Evolutionary conservation across 1,140 invertebrate species (phyloP), one percentile per base, ranked within the genome.

Genomic region (Diachasma alloeum): DNA sequence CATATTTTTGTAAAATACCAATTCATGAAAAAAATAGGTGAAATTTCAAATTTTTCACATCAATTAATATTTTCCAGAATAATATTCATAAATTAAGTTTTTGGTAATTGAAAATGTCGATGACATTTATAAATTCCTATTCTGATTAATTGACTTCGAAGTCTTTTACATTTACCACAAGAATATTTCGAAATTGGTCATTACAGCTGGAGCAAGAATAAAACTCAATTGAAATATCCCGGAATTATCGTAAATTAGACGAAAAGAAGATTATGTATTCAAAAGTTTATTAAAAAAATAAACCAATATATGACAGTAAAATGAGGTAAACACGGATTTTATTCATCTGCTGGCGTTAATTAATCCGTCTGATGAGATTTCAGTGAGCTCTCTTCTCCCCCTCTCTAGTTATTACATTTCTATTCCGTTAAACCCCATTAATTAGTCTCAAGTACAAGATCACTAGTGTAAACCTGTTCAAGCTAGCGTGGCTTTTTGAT

Each of bases 401-500:
- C 36, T 70, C 2, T 15, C 39, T 37, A 22, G 19, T 22, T 36
- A 44, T 44, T 19, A 31, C 2, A 48, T 63, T 73, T 22, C 37
- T 59, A 73, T 63, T 56, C 17, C 15, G 10, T 73, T 59, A n/a
- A 26, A 36, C 26, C n/a, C 36, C 19, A 42, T 44, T 74, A 44
- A 66, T 56, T 72, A 37, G n/a, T 26, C n/a, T 31, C 59, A 26
- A 31, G 19, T n/a, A 36, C 24, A 69, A n/a, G 19, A 17, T 59
- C 17, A 13, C n/a, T 24, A 5, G 42, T 42, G 0, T 5, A 5
- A 59, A 59, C 1, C 19, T n/a, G 10, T 26, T 83, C 75, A 89
- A 19, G 86, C 87, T 19, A 89, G 71, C 0, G 87, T 89, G 8
- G 83, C 76, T 63, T 83, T 86, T 53, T 85, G 86, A 56, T 81